Conservation (phyloP, 2,888 invertebrate species). For the Drosophila yooni region DNA sequence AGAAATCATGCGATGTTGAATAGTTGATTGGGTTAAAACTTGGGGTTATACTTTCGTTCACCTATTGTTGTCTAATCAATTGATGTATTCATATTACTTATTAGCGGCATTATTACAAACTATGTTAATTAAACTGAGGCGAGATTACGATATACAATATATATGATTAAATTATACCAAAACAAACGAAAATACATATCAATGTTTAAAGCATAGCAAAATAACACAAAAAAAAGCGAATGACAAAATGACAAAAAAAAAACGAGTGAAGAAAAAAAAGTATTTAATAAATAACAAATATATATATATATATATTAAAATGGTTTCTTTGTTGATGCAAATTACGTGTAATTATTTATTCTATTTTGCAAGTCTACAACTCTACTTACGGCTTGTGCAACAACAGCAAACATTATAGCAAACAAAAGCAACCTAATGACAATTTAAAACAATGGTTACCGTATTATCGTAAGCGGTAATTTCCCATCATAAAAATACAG, state of each 20-base stretch:
- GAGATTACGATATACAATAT: slow-evolving; percentile 65
- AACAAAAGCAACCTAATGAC: slow-evolving; percentile 65
- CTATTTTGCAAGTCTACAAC: slow-evolving; percentile 34
- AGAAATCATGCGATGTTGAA: slow-evolving; percentile 40
- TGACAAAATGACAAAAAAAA: slow-evolving; percentile 29
- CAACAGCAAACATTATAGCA: slow-evolving; percentile 42
- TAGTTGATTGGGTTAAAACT: slow-evolving; percentile 33
- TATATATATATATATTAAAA: slow-evolving; percentile 76
- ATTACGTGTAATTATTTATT: slow-evolving; percentile 63
- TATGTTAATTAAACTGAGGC: slow-evolving; percentile 54
- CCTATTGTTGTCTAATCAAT: slow-evolving; percentile 61
- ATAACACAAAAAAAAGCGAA: background rate
- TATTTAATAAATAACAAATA: slow-evolving; percentile 82
- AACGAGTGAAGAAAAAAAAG: slow-evolving; percentile 59
- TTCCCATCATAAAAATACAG: slow-evolving; percentile 71
- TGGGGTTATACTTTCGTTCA: slow-evolving; percentile 48
- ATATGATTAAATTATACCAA: slow-evolving; percentile 51
- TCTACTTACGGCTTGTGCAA: slow-evolving; percentile 52
- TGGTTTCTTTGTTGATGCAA: slow-evolving; percentile 84
- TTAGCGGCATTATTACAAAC: slow-evolving; percentile 63
- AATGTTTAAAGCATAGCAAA: slow-evolving; percentile 68
- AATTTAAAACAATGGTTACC: slow-evolving; percentile 66
- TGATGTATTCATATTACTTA: slow-evolving; percentile 52
- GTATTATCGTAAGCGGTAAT: slow-evolving; percentile 66
- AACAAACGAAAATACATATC: slow-evolving; percentile 63